These are phyloP conservation scores for Sinella curviseta DNA, from an alignment of 1,140 invertebrate genomes.

Conservation along the genomic window DNA sequence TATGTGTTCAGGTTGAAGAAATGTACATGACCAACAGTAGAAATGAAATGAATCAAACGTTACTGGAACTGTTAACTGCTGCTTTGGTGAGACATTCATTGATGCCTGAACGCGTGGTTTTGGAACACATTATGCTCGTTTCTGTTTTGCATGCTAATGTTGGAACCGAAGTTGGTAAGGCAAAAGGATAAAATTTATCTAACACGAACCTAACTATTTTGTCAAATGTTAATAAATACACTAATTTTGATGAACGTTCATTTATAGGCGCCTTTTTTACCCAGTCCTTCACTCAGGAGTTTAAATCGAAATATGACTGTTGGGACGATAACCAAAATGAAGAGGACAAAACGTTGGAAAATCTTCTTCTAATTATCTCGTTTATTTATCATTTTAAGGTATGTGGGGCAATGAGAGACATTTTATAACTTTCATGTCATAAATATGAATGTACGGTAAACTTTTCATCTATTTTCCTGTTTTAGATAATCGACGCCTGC, in stretches of 20 bases:
- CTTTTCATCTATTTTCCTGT: too few relatives aligned
- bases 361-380: constrained; percentile 74
- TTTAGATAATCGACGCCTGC: constrained; percentile 68
- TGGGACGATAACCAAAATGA: constrained; percentile 59
- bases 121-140: constrained; percentile 81
- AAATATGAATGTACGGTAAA: too few relatives aligned
- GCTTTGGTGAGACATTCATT: constrained; percentile 64
- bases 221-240: not conserved
- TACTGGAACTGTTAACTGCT: constrained; percentile 69
- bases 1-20: constrained; percentile 67
- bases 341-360: constrained; percentile 82
- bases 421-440: too few relatives aligned
- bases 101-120: constrained; percentile 75
- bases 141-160: constrained; percentile 85
- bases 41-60: constrained; percentile 77
- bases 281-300: constrained; percentile 66
- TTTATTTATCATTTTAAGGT: constrained; percentile 91
- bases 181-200: too few relatives aligned
- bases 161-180: constrained; percentile 80
- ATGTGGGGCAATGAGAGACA: too few relatives aligned
- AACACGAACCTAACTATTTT: too few relatives aligned
- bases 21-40: constrained; percentile 74
- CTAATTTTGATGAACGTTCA: constrained; percentile 31
- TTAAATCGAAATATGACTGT: constrained; percentile 60
- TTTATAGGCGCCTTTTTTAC: constrained; percentile 74